Base-by-base conservation (phyloP, 2,888 invertebrate genomes). In the Psylliodes chrysocephalus region DNA sequence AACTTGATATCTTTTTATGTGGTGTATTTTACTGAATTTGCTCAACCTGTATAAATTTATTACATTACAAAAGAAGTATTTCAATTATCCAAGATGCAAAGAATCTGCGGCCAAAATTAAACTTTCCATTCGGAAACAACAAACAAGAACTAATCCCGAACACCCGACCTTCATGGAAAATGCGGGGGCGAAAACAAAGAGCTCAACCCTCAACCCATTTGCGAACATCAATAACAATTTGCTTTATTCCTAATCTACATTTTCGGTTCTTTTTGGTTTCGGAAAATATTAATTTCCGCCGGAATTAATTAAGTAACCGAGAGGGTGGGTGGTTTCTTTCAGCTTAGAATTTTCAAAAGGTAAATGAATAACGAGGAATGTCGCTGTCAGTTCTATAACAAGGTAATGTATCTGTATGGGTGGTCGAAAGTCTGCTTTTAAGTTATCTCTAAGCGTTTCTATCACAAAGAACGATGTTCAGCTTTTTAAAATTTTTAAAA, bases 141-240 rank as follows among this genome's bases (percentile, higher is more conserved):
- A 33, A 33, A 33, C 33, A 33, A 33, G 10, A 33, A 33, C 10
- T n/a, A 33, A n/a, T 33, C 10, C 33, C 10, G 33, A 22, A 33
- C 3, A 33, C 5, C 33, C 33, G 8, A 33, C n/a, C n/a, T 33
- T 33, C 33, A 33, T 33, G 33, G 8, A 33, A 33, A 33, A 33
- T 8, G 8, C n/a, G n/a, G 10, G 10, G n/a, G 10, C 3, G 33
- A n/a, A 33, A 33, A n/a, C n/a, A n/a, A n/a, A 33, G 10, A 33
- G n/a, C 33, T 2, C 8, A 33, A 33, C 33, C n/a, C 33, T 33
- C n/a, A 8, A 6, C 8, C 8, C 2, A 33, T 12, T 42, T 42
- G 18, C 10, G 42, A 42, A 42, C 18, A 42, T 42, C 42, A 42
- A 42, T 42, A 42, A 42, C 42, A 42, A 42, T 42, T 42, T 42